Evolutionary conservation across 2,888 invertebrate genomes (phyloP), one percentile per base, ranked within the genome.

Genomic region (Lasioglossum malachurum): DNA sequence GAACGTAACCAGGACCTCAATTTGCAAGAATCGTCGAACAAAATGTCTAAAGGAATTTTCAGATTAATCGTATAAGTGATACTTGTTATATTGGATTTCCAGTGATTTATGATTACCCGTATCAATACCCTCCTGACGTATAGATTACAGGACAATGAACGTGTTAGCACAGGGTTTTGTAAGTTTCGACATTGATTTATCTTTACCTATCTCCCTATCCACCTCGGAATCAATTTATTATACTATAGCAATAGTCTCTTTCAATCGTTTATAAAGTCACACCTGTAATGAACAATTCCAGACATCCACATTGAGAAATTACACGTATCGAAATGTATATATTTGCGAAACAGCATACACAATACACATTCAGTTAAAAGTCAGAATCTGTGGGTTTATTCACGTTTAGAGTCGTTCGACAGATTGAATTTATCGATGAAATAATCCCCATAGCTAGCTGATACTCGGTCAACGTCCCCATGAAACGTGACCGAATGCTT

Each of bases 161-260:
- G 35, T 67, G 67, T 67, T 35, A 67, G 67, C 35, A 38, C 35
- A 19, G 35, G 23, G 67, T 35, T 67, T 67, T 67, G 67, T 67
- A 35, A 67, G 67, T 67, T 67, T 31, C 31, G 67, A 67, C 67
- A 35, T 8, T 67, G 67, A 67, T 67, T 67, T 67, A 67, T 67
- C 10, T 23, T 67, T 19, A 8, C 35, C 35, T 35, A 35, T 67
- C 35, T 35, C 7, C 0, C 19, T 19, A 19, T 35, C 35, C 67
- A 35, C 8, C 35, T 23, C 19, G 67, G 7, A 19, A 16, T 35
- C 35, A 35, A 67, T 67, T 67, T 67, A 67, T 67, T 67, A 57
- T 57, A 35, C 19, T 35, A 35, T 1, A 67, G 19, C 16, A 19
- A 67, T 67, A 67, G 35, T 19, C 27, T 14, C 60, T 64, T 64